Percentiles rank a stretch among this genome's conserved stretches.
Evolutionary conservation across 2,113 vertebrate genomes (phyloP).

Genomic region (Calyptomena viridis): DNA sequence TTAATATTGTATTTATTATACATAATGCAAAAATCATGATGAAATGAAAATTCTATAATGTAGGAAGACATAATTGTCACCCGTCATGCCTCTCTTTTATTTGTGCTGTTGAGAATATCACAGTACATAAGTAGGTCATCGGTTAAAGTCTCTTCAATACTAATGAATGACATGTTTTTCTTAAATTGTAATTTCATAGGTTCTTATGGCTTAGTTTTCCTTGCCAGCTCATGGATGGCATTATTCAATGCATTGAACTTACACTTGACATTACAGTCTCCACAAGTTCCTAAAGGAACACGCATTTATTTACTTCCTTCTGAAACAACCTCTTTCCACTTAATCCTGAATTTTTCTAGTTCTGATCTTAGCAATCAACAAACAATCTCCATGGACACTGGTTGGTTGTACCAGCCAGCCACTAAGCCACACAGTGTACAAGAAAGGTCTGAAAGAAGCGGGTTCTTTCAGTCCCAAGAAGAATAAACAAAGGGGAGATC

Average conservation of each 20-base stretch:
- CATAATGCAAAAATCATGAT: background rate
- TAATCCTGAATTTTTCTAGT: background rate
- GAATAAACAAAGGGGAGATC: background rate
- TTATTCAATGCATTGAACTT: background rate
- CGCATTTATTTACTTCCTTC: background rate
- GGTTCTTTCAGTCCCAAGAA: accelerated
- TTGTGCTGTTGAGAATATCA: background rate
- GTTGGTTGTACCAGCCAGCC: background rate
- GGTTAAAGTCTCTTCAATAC: background rate
- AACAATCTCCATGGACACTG: background rate
- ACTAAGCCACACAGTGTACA: background rate
- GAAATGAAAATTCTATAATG: background rate
- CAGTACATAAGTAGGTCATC: background rate
- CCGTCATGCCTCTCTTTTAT: background rate
- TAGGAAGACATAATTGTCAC: background rate
- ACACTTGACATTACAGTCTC: background rate
- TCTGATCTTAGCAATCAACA: background rate
- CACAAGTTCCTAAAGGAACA: background rate
- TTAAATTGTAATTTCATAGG: background rate
- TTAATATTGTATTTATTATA: background rate
- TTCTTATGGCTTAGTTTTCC: background rate
- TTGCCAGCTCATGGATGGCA: background rate
- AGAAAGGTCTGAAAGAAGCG: background rate
- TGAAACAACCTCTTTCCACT: background rate
- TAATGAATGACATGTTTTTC: background rate